These are phyloP conservation scores for Rosalia funebris DNA, from an alignment of 2,888 invertebrate genomes.

Conservation along the genomic window DNA sequence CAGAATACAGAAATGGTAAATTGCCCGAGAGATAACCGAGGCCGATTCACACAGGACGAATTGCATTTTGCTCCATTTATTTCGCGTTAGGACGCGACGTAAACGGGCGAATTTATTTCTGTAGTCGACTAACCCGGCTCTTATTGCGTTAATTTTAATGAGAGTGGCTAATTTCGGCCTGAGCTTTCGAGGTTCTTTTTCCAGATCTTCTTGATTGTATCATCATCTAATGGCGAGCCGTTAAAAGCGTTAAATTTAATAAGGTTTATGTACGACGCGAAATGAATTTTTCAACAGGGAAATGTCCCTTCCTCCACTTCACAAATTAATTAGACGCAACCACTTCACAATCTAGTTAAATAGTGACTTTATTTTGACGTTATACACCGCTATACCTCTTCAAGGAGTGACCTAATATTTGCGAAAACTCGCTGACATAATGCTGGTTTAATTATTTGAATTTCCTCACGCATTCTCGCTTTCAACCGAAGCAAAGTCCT, in stretches of 20 bases:
- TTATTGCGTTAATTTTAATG: constrained; percentile 23
- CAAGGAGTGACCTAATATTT: too few species aligned
- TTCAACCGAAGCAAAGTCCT: too few species aligned
- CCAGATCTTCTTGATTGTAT: neutral
- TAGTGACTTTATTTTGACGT: too few species aligned
- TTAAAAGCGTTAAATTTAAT: neutral
- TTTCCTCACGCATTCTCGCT: too few species aligned
- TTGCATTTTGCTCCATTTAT: constrained; percentile 17
- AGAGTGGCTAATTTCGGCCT: constrained; percentile 11
- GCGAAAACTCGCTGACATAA: too few species aligned
- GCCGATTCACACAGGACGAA: constrained; percentile 56
- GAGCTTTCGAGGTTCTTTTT: constrained; percentile 4
- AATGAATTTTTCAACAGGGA: too few species aligned
- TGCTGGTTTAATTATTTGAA: too few species aligned
- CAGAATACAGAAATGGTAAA: constrained; percentile 65
- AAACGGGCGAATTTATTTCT: constrained; percentile 14
- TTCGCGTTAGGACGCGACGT: neutral
- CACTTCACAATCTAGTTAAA: too few species aligned
- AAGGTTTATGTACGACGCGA: neutral
- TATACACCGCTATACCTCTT: too few species aligned
- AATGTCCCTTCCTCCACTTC: too few species aligned
- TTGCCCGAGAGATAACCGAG: constrained; percentile 63
- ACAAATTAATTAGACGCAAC: too few species aligned
- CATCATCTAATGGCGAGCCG: neutral
- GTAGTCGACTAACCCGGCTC: constrained; percentile 10